Evolutionary conservation across 2,888 invertebrate species (phyloP).

Genomic region (Torymus texanus): DNA sequence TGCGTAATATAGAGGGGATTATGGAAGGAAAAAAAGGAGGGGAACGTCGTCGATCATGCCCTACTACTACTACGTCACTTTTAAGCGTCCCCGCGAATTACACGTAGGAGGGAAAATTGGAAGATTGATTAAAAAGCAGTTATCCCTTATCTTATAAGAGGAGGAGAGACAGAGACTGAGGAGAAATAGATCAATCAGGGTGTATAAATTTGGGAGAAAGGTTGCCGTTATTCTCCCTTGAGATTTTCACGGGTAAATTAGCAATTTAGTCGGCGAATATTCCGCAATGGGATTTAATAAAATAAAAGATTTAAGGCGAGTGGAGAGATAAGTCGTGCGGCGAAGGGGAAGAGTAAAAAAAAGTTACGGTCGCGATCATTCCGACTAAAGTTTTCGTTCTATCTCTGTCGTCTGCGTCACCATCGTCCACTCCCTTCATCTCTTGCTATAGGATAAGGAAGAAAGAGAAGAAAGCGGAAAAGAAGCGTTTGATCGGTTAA

Average conservation of each 20-base stretch:
- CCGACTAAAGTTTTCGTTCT: constrained; percentile 15
- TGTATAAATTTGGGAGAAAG: too few species aligned
- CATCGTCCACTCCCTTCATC: not conserved
- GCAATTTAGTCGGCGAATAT: too few species aligned
- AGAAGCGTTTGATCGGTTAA: constrained; percentile 41
- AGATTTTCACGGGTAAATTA: too few species aligned
- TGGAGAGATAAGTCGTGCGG: too few species aligned
- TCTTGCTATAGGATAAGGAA: not conserved
- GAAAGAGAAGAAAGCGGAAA: not conserved
- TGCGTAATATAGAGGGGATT: not conserved
- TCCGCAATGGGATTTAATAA: not conserved
- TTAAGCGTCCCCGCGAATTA: constrained; percentile 18
- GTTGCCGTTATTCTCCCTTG: too few species aligned
- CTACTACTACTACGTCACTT: not conserved
- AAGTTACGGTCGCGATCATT: not conserved
- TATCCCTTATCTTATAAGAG: not conserved
- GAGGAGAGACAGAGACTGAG: too few species aligned
- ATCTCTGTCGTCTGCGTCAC: not conserved
- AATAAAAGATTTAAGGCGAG: constrained; percentile 3
- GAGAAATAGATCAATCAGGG: too few species aligned
- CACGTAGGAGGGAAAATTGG: too few species aligned
- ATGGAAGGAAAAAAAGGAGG: not conserved
- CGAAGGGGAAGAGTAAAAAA: not conserved
- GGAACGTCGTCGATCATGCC: constrained; percentile 15
- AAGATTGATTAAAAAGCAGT: not conserved